phyloP scores from a whole-genome alignment of 2,888 invertebrate genomes.

The Trichogramma evanescens region DNA sequence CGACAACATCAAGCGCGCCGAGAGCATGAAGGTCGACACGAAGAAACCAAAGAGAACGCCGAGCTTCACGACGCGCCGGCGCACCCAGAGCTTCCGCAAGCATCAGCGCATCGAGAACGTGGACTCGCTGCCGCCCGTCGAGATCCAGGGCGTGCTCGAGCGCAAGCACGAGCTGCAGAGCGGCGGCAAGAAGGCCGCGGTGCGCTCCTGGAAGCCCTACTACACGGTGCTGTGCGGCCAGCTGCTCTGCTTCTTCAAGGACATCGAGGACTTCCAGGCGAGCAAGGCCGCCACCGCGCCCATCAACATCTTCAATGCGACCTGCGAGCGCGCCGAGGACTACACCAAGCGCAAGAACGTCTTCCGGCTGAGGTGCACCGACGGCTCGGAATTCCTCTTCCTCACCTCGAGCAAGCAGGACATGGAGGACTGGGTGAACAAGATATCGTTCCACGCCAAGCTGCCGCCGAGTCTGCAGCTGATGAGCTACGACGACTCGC shows the following conservation, averaged over 20 bases:
- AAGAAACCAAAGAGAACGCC: slow-evolving; percentile 87
- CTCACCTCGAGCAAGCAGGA: slow-evolving; percentile 64
- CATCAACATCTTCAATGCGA: slow-evolving; percentile 63
- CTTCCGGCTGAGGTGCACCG: slow-evolving; percentile 77
- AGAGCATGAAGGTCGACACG: slow-evolving; percentile 76
- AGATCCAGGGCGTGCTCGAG: slow-evolving; percentile 84
- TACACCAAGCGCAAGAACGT: slow-evolving; percentile 94
- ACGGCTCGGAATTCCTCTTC: slow-evolving; percentile 91
- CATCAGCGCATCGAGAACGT: slow-evolving; percentile 56
- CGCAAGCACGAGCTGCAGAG: slow-evolving; percentile 90
- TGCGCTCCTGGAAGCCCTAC: slow-evolving; percentile 91
- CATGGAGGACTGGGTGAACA: slow-evolving; percentile 85
- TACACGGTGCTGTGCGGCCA: slow-evolving; percentile 96
- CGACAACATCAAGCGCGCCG: slow-evolving; percentile 67
- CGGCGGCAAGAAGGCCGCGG: slow-evolving; percentile 89
- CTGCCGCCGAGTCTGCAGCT: slow-evolving; percentile 85
- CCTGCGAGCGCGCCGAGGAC: slow-evolving; percentile 80
- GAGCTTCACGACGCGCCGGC: slow-evolving; percentile 86
- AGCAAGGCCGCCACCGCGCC: slow-evolving; percentile 85
- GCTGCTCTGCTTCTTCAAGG: slow-evolving; percentile 94
- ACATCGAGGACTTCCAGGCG: slow-evolving; percentile 81
- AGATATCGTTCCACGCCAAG: slow-evolving; percentile 87
- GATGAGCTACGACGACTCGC: slow-evolving; percentile 69
- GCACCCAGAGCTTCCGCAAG: slow-evolving; percentile 80
- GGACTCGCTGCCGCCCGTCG: slow-evolving; percentile 75